A percentile compares a stretch with the other conserved stretches of the same genome.
Conservation (phyloP, 2,797 vertebrate species). For the Danio kyathit region DNA sequence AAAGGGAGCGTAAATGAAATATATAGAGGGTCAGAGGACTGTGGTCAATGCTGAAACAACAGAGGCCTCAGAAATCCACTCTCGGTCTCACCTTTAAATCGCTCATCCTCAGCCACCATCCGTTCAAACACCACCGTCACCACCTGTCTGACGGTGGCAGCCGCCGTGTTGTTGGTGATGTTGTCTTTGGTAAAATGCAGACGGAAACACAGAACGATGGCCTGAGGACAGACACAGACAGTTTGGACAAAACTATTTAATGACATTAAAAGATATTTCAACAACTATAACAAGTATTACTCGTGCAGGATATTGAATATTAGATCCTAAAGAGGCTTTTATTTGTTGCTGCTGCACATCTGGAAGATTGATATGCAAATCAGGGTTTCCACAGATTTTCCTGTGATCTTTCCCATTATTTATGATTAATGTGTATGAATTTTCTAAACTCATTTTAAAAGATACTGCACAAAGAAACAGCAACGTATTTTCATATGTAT, state of each 20-base stretch:
- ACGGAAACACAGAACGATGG: slow-evolving; percentile 98
- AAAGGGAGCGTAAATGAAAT: background rate
- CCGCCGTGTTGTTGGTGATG: slow-evolving; percentile 98
- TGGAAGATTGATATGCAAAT: background rate
- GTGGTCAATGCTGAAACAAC: background rate
- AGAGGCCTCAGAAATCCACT: background rate
- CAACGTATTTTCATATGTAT: background rate
- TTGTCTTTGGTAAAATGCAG: slow-evolving; percentile 99
- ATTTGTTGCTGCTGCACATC: background rate
- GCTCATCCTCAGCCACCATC: slow-evolving; percentile 96
- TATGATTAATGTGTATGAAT: background rate
- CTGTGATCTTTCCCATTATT: background rate
- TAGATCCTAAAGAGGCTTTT: background rate
- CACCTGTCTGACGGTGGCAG: slow-evolving; percentile 96
- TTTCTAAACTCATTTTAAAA: background rate
- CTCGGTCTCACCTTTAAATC: slow-evolving; percentile 86
- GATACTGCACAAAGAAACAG: background rate
- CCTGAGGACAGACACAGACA: slow-evolving; percentile 76
- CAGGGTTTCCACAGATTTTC: background rate
- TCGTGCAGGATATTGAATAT: background rate
- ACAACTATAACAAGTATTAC: background rate
- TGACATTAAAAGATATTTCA: no score
- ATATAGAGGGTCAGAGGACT: background rate
- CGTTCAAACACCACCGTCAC: slow-evolving; percentile 99
- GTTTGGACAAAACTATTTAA: no score